Evolutionary conservation across 2,113 vertebrate genomes (phyloP).

Genomic region (Etheostoma spectabile): DNA sequence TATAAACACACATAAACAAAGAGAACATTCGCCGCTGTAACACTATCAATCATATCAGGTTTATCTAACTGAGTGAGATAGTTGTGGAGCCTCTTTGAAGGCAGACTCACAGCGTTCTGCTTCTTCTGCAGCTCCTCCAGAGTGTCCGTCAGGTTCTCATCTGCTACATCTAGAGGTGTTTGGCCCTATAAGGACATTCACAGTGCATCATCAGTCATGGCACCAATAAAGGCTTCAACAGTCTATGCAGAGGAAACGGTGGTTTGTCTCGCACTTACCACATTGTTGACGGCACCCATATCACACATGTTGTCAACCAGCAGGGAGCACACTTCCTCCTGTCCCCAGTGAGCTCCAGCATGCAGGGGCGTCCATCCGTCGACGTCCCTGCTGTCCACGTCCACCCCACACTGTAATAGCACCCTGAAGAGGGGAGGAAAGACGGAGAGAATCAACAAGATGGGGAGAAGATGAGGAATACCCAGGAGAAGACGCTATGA

Average conservation of each 20-base stretch:
- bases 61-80: constrained; percentile 59
- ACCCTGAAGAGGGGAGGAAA: constrained; percentile 71
- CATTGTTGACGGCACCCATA: constrained; percentile 84
- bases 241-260: neutral
- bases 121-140: constrained; percentile 88
- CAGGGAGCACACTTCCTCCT: constrained; percentile 84
- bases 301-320: constrained; percentile 85
- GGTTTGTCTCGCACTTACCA: constrained; percentile 73
- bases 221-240: neutral
- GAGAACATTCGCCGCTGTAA: constrained; percentile 58
- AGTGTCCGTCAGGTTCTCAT: constrained; percentile 83
- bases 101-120: constrained; percentile 84
- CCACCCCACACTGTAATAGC: constrained; percentile 80
- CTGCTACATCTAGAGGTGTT: constrained; percentile 85
- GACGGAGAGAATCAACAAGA: neutral
- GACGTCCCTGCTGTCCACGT: constrained; percentile 81
- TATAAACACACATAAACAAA: constrained; percentile 73
- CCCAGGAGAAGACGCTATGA: constrained; percentile 4
- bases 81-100: constrained; percentile 29
- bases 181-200: constrained; percentile 80
- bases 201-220: constrained; percentile 1
- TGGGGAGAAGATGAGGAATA: neutral
- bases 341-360: constrained; percentile 86
- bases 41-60: constrained; percentile 65
- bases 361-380: constrained; percentile 87